phyloP scores from a whole-genome alignment of 2,113 vertebrate species.

The Terrapene triunguis region DNA sequence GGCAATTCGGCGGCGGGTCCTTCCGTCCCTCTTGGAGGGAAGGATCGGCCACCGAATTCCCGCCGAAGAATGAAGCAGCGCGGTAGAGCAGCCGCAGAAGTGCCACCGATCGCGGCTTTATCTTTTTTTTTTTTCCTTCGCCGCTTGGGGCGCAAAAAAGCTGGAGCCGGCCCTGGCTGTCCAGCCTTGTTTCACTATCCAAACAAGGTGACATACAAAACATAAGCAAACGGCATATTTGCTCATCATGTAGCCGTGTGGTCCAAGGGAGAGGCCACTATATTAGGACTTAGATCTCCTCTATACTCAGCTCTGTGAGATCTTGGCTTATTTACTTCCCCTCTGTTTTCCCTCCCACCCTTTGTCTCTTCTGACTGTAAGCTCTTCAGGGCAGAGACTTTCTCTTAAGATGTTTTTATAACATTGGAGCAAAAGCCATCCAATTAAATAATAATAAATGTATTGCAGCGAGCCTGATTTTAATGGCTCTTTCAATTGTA shows the following conservation, averaged over 20 bases:
- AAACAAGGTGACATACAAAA: background rate
- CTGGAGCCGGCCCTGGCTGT: background rate
- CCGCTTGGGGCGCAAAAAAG: too few relatives aligned
- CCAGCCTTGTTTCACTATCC: background rate
- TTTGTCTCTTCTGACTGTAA: background rate
- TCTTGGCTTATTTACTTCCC: conserved; percentile 1
- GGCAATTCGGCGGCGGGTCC: too few relatives aligned
- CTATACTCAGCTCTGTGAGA: background rate
- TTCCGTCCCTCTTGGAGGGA: too few relatives aligned
- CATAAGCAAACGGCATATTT: background rate
- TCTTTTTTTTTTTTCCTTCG: too few relatives aligned
- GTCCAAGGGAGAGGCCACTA: background rate
- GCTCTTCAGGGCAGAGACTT: background rate
- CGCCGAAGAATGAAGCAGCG: too few relatives aligned
- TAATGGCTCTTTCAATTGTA: background rate
- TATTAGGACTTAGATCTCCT: background rate
- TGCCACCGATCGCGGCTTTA: too few relatives aligned
- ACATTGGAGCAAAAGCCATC: background rate
- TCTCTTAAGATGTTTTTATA: background rate
- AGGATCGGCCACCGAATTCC: too few relatives aligned
- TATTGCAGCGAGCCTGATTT: background rate
- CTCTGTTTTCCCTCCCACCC: background rate
- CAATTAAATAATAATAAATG: background rate
- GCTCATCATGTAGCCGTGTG: background rate
- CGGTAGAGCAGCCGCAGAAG: too few relatives aligned